These are phyloP conservation scores for Ooceraea biroi DNA, from an alignment of 1,140 invertebrate species.

Conservation along the genomic window DNA sequence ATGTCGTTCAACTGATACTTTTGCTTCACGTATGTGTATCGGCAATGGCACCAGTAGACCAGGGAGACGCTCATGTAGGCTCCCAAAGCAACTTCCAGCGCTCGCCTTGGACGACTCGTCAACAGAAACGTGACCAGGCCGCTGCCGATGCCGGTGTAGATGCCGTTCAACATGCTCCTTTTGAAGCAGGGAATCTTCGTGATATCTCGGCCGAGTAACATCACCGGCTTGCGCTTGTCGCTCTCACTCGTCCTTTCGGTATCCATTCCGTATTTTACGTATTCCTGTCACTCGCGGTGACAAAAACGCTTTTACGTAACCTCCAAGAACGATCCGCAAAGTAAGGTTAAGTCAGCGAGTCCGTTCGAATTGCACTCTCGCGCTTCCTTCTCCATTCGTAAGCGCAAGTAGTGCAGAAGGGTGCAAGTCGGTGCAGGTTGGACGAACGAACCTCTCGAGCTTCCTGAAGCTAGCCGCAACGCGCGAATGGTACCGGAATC, in stretches of 20 bases:
- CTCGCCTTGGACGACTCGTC: conserved; percentile 86
- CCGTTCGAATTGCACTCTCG: neutral
- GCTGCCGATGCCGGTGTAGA: conserved; percentile 86
- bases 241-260: neutral
- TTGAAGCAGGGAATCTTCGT: conserved; percentile 89
- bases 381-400: neutral
- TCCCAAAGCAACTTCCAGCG: conserved; percentile 86
- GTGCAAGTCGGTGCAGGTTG: no score
- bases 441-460: neutral
- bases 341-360: conserved; percentile 19
- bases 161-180: conserved; percentile 88
- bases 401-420: neutral
- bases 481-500: neutral
- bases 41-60: conserved; percentile 86
- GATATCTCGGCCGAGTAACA: conserved; percentile 88
- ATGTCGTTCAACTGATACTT: conserved; percentile 50
- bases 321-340: neutral
- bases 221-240: conserved; percentile 73
- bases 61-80: conserved; percentile 86
- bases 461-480: no score
- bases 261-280: neutral
- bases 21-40: conserved; percentile 72
- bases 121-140: conserved; percentile 88
- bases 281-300: neutral
- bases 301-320: neutral